Percentiles rank a stretch among this genome's conserved stretches.
These are phyloP conservation scores for Garrulus glandarius DNA, from an alignment of 2,797 vertebrate species.

Conservation along the genomic window DNA sequence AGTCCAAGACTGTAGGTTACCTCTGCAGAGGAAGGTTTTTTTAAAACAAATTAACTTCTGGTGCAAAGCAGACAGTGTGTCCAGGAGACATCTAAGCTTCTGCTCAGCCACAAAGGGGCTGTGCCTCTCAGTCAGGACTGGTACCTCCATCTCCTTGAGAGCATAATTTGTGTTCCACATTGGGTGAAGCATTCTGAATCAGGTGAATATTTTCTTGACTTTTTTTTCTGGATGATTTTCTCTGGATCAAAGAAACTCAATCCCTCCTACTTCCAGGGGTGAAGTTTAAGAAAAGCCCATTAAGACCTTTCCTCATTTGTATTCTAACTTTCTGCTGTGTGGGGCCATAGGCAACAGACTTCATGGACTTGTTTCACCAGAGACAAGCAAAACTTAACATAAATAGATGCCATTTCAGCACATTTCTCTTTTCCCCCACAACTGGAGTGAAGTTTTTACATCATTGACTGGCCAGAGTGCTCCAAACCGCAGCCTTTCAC, in stretches of 20 bases:
- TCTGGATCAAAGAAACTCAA: not conserved
- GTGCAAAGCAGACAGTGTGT: not conserved
- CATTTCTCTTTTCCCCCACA: not conserved
- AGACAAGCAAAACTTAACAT: not conserved
- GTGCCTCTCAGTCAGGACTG: not conserved
- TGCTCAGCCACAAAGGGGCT: not conserved
- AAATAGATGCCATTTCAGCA: conserved; percentile 39
- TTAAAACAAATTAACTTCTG: not conserved
- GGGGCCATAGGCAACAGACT: not conserved
- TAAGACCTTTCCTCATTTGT: not conserved
- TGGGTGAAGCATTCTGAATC: not conserved
- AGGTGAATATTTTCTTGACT: not conserved
- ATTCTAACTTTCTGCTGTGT: not conserved
- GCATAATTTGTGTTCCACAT: not conserved
- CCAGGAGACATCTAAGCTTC: not conserved
- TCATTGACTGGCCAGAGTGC: not conserved
- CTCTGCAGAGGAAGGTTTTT: not conserved
- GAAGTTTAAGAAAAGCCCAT: not conserved
- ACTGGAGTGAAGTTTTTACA: not conserved
- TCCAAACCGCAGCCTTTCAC: conserved; percentile 33
- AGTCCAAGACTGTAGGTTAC: not conserved
- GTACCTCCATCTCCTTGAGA: not conserved
- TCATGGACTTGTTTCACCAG: not conserved
- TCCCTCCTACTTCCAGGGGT: not conserved
- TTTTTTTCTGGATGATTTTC: not conserved